phyloP scores from a whole-genome alignment of 2,797 vertebrate species.

The Hippoglossus hippoglossus region DNA sequence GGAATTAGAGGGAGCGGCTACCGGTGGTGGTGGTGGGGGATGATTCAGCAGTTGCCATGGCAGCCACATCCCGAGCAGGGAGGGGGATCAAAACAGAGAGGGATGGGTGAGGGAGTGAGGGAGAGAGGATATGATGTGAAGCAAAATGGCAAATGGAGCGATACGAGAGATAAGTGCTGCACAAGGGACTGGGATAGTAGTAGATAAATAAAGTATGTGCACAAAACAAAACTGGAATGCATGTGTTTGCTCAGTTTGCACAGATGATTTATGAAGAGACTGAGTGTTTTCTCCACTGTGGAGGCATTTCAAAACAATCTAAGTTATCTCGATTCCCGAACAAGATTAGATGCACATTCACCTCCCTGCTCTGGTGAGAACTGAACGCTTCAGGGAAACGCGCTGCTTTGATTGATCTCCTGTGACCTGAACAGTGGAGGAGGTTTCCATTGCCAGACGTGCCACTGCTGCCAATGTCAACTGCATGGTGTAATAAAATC shows the following conservation, averaged over 20 bases:
- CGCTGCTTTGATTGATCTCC: slow-evolving; percentile 80
- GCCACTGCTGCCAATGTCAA: slow-evolving; percentile 85
- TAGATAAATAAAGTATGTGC: not conserved
- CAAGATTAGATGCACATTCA: slow-evolving; percentile 56
- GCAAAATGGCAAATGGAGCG: slow-evolving; percentile 26
- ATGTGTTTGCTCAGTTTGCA: slow-evolving; percentile 6
- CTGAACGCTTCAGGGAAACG: slow-evolving; percentile 67
- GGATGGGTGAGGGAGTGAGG: not conserved
- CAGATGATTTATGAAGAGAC: slow-evolving; percentile 2
- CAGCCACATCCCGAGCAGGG: slow-evolving; percentile 73
- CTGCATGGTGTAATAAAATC: slow-evolving; percentile 85
- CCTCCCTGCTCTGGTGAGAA: slow-evolving; percentile 52
- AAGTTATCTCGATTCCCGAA: slow-evolving; percentile 38
- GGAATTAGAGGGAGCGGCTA: slow-evolving; percentile 52
- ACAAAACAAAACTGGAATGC: not conserved
- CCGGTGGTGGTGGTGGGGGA: slow-evolving; percentile 30
- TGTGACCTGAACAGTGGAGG: slow-evolving; percentile 75
- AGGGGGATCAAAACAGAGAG: slow-evolving; percentile 47
- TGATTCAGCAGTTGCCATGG: slow-evolving; percentile 86
- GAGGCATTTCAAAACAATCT: slow-evolving; percentile 13
- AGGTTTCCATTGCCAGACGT: slow-evolving; percentile 78
- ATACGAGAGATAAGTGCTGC: slow-evolving; percentile 18
- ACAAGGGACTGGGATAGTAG: not conserved
- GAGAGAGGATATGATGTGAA: slow-evolving; percentile 24
- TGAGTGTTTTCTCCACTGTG: not conserved